Evolutionary conservation across 2,888 invertebrate genomes (phyloP), one percentile per base, ranked within the genome.

Genomic region (Thysanoteuthis rhombus): DNA sequence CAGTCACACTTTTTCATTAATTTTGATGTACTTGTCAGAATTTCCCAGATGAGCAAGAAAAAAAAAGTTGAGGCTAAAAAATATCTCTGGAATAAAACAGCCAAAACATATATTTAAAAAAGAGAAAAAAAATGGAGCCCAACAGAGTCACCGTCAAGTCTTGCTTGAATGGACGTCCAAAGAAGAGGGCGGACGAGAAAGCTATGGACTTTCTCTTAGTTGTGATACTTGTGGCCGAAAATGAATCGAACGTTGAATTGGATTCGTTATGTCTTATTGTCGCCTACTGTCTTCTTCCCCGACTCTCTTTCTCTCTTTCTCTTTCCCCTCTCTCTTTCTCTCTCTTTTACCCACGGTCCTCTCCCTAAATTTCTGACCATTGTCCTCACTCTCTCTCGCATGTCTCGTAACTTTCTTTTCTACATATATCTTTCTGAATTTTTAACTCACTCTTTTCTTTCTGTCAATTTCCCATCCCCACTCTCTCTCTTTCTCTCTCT

Each of bases 11-110:
- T 92, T 92, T 92, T 92, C 92, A 92, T 92, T 92, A 92, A 92
- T 92, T 92, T 92, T 45, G 92, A 92, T 45, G 92, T 92, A 92
- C 42, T 42, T 92, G 92, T 92, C 92, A 92, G 92, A 92, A n/a
- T 42, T 92, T 92, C 92, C 42, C 45, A 90, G 90, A 90, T 40
- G 39, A 92, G 45, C 5, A 22, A n/a, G 38, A 39, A 92, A 92
- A 90, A 90, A 28, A 42, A 42, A 38, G 32, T 75, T n/a, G n/a
- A n/a, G 75, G 75, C 75, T 75, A 75, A 75, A 75, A 75, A 75
- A 75, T 75, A n/a, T 75, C n/a, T 75, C n/a, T 16, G 16, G 75
- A 75, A 75, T 75, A 75, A 75, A 36, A 75, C 75, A 75, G 12
- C 12, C n/a, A 75, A 75, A n/a, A 75, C n/a, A 75, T 10, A 75